Base-by-base conservation (phyloP, 2,113 vertebrate species). In the Theristicus caerulescens region DNA sequence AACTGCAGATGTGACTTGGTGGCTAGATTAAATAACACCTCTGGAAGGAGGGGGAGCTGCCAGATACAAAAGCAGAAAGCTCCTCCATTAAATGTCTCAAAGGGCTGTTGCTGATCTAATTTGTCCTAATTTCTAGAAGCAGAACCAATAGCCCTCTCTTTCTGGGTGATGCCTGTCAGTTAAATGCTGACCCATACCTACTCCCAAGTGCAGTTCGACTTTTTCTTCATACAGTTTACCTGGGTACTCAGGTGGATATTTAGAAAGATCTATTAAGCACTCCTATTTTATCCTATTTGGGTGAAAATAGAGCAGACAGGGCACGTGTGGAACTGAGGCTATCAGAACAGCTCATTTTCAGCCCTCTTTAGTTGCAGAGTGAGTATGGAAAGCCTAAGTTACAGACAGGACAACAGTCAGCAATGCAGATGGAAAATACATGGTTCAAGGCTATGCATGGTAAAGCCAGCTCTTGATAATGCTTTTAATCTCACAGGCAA, bases 1-100 rank as follows among this genome's bases (percentile, higher is more conserved):
- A 97, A 89, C 89, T 89, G 81, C 86, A 97, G 89, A 95, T 95
- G 81, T 94, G 94, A 85, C 62, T 95, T 80, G 66, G 78, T 82
- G 73, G 46, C 32, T 85, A 95, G 81, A 95, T 94, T 94, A 96
- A 97, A 94, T 88, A 95, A 93, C 62, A 95, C 89, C 86, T 95
- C 84, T 94, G 93, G 84, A 97, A 95, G 94, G 66, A 82, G 25
- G 14, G 57, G 64, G 26, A 85, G 29, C 70, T 94, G 90, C 66
- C 77, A 96, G 51, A 78, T 84, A 82, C 29, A 82, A 95, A 96
- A 87, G 17, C 61, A 95, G 57, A 91, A 92, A 91, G 4, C 19
- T 54, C 13, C 81, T 93, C 94, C 78, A 70, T 72, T 87, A 94
- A 89, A 69, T 73, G 57, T 26, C 78, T 95, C 1, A 6, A 70